Base-by-base conservation (phyloP, 1,140 invertebrate species). In the Drosophila nikananu region DNA sequence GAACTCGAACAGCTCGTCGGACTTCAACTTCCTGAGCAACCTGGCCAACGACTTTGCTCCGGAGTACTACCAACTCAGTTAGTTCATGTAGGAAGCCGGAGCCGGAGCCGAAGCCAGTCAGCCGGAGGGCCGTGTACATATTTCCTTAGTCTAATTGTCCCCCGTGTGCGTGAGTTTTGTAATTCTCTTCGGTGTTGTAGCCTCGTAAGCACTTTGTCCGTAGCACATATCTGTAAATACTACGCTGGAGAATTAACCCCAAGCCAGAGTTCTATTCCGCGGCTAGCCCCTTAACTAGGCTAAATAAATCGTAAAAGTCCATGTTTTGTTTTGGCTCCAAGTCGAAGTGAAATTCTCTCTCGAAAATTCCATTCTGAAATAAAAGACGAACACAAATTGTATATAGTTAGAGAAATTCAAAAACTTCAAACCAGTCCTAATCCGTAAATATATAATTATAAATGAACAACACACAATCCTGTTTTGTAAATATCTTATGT, bases 21-120 rank as follows among this genome's bases (percentile, higher is more conserved):
- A 98, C 91, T 98, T 98, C 92, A 98, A 98, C 93, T 98, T 98
- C 86, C 94, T 98, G 44, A 97, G 97, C 86, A 98, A 97, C 90
- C 94, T 98, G 80, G 97, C 97, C 59, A 98, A 97, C 93, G 97
- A 98, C 86, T 98, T 98, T 92, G 97, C 96, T 2, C 97, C 97
- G 0, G 97, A 98, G 92, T 98, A 98, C 92, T 98, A 98, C 74
- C 92, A 93, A 67, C 75, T 93, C 54, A 93, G 92, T 93, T 93
- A 93, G 91, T 93, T 92, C 39, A 70, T 78, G 62, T 92, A 92
- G 75, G 48, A 32, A 35, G 23, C 32, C 32, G 54, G 15, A 35
- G 23, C 32, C 32, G 54, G 15, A 55, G 27, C 1, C 6, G 49
- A 19, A 12, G 30, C 19, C 51, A 21, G 30, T n/a, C n/a, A 52